Base-by-base conservation (phyloP, 37 sponge, comb jelly and placozoan species). In the Beroe forskalii region DNA sequence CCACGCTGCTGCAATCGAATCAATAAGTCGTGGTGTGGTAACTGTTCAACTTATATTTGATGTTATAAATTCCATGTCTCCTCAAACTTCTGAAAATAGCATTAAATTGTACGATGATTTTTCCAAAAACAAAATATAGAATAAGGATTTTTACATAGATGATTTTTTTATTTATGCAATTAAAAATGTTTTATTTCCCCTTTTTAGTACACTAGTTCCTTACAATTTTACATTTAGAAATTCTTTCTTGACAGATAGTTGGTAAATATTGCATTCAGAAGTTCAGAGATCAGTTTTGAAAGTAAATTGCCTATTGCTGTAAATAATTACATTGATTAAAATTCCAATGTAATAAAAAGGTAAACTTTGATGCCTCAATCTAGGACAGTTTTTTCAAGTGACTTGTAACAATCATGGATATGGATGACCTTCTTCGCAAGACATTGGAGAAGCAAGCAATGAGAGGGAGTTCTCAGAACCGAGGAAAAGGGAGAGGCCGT, bases 1-100 rank as follows among this genome's bases (percentile, higher is more conserved):
- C 43, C 95, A 95, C 43, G 93, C 95, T 91, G 98, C 98, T 25
- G 98, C 93, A 32, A 89, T 96, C 92, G 76, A 42, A 89, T 95
- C 95, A 20, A 90, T 97, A 90, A 91, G 91, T 37, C 94, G 94
- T 38, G 91, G 94, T 67, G 95, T 96, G 12, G 32, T 61, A 0
- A 36, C 61, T 35, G 23, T 24, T 19, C 17, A 75, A 20, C 91
- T 95, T 24, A 0, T 24, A 0, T 36, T 41, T 61, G 67, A 61
- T 32, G 95, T 95, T 35, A 67, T 95, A 41, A 89, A 66, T 38
- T 27, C 61, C 4, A 83, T 95, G 0, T 41, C 67, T 20, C 97
- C 97, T 22, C 94, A 93, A 60, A 97, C 95, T 42, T 76, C 92
- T 31, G 23, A 40, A 14, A 67, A 62, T 24, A 90, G 89, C 0